Base-by-base conservation (phyloP, 2,113 vertebrate genomes). In the Sylvia atricapilla region DNA sequence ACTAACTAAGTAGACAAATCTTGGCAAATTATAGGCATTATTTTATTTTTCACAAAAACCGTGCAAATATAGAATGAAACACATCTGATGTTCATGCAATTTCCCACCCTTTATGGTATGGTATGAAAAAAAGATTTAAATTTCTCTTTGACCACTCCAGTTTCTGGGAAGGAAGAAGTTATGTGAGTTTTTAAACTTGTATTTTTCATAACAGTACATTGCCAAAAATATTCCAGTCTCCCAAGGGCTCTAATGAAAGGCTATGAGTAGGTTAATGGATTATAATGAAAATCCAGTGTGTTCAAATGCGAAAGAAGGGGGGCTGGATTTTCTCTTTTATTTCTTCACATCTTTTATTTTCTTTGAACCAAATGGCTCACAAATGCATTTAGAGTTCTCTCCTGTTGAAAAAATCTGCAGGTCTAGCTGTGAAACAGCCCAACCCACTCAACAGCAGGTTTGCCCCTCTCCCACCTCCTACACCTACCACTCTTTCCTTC, bases 221-320 rank as follows among this genome's bases (percentile, higher is more conserved):
- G 68, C 85, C 85, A 94, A 96, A 96, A 96, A 96, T 94, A 95
- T 90, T 93, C 44, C 76, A 39, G 44, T 64, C 90, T 95, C 95
- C 88, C 72, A 64, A 93, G 88, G 93, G 70, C 62, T 90, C 68
- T 96, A 94, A 96, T 97, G 80, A 96, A 96, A 97, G 90, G 60
- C 80, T 94, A 56, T 20, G 73, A 72, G 76, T 52, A 95, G 22
- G 72, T 93, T 96, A 97, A 96, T 94, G 90, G 94, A 88, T 94
- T 96, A 90, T 75, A 94, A 35, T 96, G 90, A 95, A 96, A 96
- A 96, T 92, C 62, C 68, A 81, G 24, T 3, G 1, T 82, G 85
- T 78, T 97, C 79, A 78, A 90, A 95, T 52, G 64, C 73, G 68
- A 96, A 95, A 84, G 94, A 76, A 70, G 47, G 39, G 49, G 75